Evolutionary conservation across 92 coral and sea anemone genomes (phyloP), one percentile per base, ranked within the genome.

Genomic region (Palythoa heliodiscus): DNA sequence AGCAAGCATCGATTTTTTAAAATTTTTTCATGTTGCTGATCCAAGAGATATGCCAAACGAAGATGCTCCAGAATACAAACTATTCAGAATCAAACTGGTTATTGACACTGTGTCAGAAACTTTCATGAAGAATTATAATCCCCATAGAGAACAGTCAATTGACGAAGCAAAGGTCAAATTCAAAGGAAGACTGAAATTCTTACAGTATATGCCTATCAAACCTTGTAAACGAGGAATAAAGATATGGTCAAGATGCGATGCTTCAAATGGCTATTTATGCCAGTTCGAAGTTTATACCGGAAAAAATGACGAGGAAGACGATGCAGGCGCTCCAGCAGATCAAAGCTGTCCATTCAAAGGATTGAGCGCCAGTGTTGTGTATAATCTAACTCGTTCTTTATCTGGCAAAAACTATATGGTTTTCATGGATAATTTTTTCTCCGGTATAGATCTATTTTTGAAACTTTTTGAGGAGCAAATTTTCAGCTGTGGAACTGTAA

Each of bases 381-480:
- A n/a, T 50, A 25, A 61, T 7, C 88, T 75, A 19, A 75, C 82
- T 8, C n/a, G n/a, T n/a, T n/a, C n/a, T n/a, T n/a, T n/a, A n/a
- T n/a, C n/a, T n/a, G n/a, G n/a, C n/a, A n/a, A 75, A 74, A 72
- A 75, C 57, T 75, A 60, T 73, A 25, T 85, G 25, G 87, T 84
- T 84, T 85, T 85, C 19, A 85, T 58, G 74, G 57, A 74, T 39
- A 85, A 54, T 66, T 85, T 72, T 68, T 85, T 85, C 71, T 67
- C 81, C 17, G 58, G 82, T 58, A 5, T 57, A 13, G 71, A 72
- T 48, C 52, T 74, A 16, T 84, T 85, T 75, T 80, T 64, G n/a
- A n/a, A n/a, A n/a, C n/a, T n/a, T n/a, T n/a, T n/a, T n/a, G n/a
- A n/a, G n/a, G n/a, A n/a, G n/a, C 9, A 64, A 3, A 14, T 29